Conservation (phyloP, 2,888 invertebrate species). For the Amphipoea lucens region DNA sequence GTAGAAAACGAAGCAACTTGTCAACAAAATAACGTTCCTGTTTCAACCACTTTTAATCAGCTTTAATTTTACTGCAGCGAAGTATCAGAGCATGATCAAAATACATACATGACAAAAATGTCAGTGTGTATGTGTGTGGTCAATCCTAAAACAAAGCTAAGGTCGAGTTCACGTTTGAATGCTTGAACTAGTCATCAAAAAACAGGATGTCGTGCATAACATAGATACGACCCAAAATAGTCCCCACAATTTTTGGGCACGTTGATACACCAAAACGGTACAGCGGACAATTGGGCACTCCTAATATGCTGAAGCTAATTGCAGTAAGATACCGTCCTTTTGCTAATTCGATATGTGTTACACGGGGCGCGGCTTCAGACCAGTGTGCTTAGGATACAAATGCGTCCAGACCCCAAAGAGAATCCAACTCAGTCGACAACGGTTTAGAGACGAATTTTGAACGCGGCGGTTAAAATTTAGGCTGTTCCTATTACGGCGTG, state of each 20-base stretch:
- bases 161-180: constrained; percentile 22
- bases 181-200: constrained; percentile 45
- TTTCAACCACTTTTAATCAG: constrained; percentile 10
- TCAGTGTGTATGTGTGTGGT: neutral
- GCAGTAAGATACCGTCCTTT: constrained; percentile 89
- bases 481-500: constrained; percentile 78
- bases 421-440: constrained; percentile 62
- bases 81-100: constrained; percentile 4
- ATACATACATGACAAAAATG: neutral
- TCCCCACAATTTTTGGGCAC: constrained; percentile 49
- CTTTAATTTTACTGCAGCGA: neutral
- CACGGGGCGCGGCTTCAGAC: constrained; percentile 81
- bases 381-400: constrained; percentile 75
- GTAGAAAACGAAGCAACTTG: neutral
- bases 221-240: constrained; percentile 49
- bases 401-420: constrained; percentile 56
- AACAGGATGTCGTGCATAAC: constrained; percentile 48
- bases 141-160: constrained; percentile 24
- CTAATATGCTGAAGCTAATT: constrained; percentile 88
- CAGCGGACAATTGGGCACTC: constrained; percentile 78
- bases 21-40: neutral
- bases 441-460: constrained; percentile 76
- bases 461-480: constrained; percentile 74
- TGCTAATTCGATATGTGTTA: constrained; percentile 90
- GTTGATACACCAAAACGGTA: constrained; percentile 58